Evolutionary conservation across 2,113 vertebrate species (phyloP), one percentile per base, ranked within the genome.

Genomic region (Pachycephala philippinensis): DNA sequence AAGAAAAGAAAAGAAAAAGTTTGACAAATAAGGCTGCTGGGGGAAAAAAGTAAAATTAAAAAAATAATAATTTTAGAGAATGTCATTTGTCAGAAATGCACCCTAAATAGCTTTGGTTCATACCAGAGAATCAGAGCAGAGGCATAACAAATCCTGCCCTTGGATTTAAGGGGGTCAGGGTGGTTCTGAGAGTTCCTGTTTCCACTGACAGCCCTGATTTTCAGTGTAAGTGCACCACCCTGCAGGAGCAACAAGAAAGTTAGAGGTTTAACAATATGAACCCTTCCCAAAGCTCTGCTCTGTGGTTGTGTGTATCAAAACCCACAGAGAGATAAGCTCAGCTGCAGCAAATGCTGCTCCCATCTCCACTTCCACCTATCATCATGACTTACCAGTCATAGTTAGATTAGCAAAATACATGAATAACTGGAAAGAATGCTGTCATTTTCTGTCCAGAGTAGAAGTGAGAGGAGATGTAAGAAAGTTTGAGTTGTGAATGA

Each of bases 1-100:
- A 3, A 19, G 3, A 15, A 53, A 15, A 11, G 10, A 18, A 11
- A 5, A 21, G 9, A 65, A 40, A 3, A 5, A 13, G 2, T 11
- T 11, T 45, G 60, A 28, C 11, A 45, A n/a, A 52, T 31, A 52
- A 65, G 15, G 10, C 14, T 56, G 7, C 1, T 16, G 31, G 31
- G 31, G 31, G 59, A 63, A 82, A 59, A 79, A 42, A 45, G 15
- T 5, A 84, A 81, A 74, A 21, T 10, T 15, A 16, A 21, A 28
- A 78, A 70, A 3, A 2, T 40, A 40, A 52, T 9, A 0, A 56
- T 39, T 84, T 59, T 39, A 76, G 23, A 64, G 9, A 83, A 60
- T 3, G 4, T 13, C 6, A 4, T 35, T 79, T 68, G 8, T 83
- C 44, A 79, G 40, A 68, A 94, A 80, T 40, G 56, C 11, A 88